phyloP scores from a whole-genome alignment of 2,888 invertebrate species.

The Metellina segmentata region DNA sequence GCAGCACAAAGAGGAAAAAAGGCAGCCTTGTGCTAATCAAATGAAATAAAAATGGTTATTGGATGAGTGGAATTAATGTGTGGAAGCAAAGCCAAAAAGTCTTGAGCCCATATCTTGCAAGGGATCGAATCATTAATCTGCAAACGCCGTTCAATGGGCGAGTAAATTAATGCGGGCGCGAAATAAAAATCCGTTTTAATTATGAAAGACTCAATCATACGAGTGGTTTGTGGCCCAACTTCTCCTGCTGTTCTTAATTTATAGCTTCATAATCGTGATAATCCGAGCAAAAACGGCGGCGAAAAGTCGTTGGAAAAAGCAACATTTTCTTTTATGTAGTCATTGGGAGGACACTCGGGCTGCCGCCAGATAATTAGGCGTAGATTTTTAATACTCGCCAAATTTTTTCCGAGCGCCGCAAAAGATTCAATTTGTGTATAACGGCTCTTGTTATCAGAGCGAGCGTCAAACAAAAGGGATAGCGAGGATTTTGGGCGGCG shows the following conservation, averaged over 20 bases:
- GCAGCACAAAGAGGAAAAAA: too few relatives aligned
- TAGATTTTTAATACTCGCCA: constrained; percentile 54
- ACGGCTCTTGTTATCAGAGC: constrained; percentile 64
- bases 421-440: constrained; percentile 70
- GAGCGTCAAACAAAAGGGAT: constrained; percentile 58
- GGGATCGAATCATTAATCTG: too few relatives aligned
- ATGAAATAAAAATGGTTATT: too few relatives aligned
- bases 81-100: too few relatives aligned
- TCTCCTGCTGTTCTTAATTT: constrained; percentile 44
- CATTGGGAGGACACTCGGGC: constrained; percentile 55
- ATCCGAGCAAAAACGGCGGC: constrained; percentile 57
- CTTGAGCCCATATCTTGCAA: too few relatives aligned
- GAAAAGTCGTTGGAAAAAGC: constrained; percentile 59
- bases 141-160: background rate
- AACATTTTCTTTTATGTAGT: constrained; percentile 60
- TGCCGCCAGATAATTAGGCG: constrained; percentile 62
- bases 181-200: constrained; percentile 48
- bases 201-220: constrained; percentile 31
- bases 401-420: constrained; percentile 47
- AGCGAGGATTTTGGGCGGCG: constrained; percentile 55
- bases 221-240: constrained; percentile 11
- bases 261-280: constrained; percentile 59
- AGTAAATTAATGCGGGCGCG: constrained; percentile 14
- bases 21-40: too few relatives aligned
- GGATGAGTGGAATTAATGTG: too few relatives aligned